Evolutionary conservation across 23 tunicate genomes (phyloP), one percentile per base, ranked within the genome.

Genomic region (Trididemnum nubilum): DNA sequence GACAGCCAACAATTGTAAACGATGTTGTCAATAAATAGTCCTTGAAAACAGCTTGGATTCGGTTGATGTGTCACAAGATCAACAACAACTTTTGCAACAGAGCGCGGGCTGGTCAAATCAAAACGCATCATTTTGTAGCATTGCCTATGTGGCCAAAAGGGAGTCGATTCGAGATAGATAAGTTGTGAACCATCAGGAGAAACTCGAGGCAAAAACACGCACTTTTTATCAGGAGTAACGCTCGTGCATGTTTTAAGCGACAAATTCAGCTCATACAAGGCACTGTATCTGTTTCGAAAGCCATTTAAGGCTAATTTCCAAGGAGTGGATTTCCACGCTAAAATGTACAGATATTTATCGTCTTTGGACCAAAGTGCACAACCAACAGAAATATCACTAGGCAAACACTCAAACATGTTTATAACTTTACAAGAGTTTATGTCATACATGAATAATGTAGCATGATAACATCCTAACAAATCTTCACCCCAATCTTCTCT

Each of bases 401-500:
- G 97, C 9, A 92, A 58, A 9, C 19, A 29, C 26, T 83, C 79
- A 15, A 29, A 29, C 1, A 86, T 64, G 23, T 63, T 37, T 7
- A 73, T 65, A 4, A 91, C 78, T 2, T 52, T 60, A 35, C 58
- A 23, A 0, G 76, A 37, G 33, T 58, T 60, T 18, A 91, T 18
- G 60, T 91, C 92, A 82, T 81, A 83, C 21, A 92, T 36, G 44
- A 81, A 87, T 32, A 92, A 26, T 33, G 80, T 87, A 36, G 97
- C 88, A 3, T 50, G 36, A 33, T 59, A 40, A 35, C 58, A 51
- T n/a, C 81, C 86, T 49, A 44, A 61, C 25, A 92, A 33, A 64
- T 92, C 88, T 35, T 92, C 97, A 18, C 97, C 97, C 92, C 97
- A 92, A 26, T 79, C 65, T 50, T 87, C 97, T 37, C 78, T 49